phyloP scores from a whole-genome alignment of 1,140 invertebrate genomes.

The Chrysomallon squamiferum region DNA sequence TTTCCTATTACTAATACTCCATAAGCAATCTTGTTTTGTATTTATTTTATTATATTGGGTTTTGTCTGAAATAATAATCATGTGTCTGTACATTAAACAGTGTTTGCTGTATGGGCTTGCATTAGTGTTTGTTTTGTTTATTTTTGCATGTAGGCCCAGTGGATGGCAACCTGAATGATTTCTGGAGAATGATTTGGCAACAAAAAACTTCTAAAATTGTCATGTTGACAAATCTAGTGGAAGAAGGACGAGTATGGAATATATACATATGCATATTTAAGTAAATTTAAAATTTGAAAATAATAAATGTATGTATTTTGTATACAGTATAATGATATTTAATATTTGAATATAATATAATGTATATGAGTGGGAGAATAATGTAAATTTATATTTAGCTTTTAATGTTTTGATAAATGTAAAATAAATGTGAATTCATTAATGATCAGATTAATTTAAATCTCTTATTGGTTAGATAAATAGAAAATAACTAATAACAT shows the following conservation, averaged over 20 bases:
- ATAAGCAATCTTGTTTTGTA: too few species aligned
- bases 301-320: not conserved
- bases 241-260: conserved; percentile 32
- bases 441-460: not conserved
- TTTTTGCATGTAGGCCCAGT: conserved; percentile 19
- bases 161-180: conserved; percentile 30
- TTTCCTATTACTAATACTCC: too few species aligned
- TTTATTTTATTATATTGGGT: not conserved
- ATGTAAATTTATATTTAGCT: not conserved
- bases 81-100: not conserved
- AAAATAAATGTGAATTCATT: not conserved
- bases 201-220: conserved; percentile 43
- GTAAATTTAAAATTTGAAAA: not conserved
- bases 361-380: not conserved
- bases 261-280: not conserved
- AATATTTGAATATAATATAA: not conserved
- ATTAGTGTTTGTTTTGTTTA: not conserved
- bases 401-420: not conserved
- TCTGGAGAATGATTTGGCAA: conserved; percentile 58
- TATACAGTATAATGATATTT: not conserved
- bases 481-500: not conserved
- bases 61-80: not conserved
- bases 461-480: not conserved
- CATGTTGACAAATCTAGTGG: conserved; percentile 49
- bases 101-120: not conserved